These are phyloP conservation scores for Cyprinella venusta DNA, from an alignment of 2,797 vertebrate genomes.

Conservation along the genomic window DNA sequence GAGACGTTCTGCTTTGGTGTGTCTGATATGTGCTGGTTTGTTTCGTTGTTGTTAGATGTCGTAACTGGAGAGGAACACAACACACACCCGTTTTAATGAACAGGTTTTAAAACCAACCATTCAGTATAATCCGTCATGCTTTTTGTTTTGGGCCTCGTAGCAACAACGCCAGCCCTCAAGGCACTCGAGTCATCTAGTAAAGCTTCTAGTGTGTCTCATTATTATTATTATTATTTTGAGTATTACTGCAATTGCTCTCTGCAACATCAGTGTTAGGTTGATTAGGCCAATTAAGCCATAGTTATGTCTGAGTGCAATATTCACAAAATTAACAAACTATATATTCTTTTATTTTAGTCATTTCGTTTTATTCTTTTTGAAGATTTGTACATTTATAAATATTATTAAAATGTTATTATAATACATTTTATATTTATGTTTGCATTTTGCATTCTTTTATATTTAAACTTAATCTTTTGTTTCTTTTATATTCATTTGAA, in stretches of 20 bases:
- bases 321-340: not conserved
- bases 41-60: slow-evolving; percentile 30
- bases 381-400: not conserved
- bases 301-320: not conserved
- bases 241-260: slow-evolving; percentile 14
- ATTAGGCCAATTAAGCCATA: not conserved
- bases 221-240: slow-evolving; percentile 19
- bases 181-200: slow-evolving; percentile 22
- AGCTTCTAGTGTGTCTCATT: slow-evolving; percentile 5
- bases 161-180: slow-evolving; percentile 35
- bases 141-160: slow-evolving; percentile 42
- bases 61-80: slow-evolving; percentile 48
- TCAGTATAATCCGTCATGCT: slow-evolving; percentile 38
- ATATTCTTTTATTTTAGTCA: not conserved
- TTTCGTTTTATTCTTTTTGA: not conserved
- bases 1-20: slow-evolving; percentile 12
- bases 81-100: slow-evolving; percentile 38
- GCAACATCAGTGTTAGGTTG: slow-evolving; percentile 7
- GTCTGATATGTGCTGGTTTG: slow-evolving; percentile 30
- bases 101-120: slow-evolving; percentile 43
- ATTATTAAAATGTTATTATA: not conserved
- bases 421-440: not conserved
- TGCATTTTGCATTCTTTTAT: not conserved
- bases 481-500: too few relatives aligned
- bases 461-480: not conserved